phyloP scores from a whole-genome alignment of 2,797 vertebrate species.

The Anniella stebbinsi region DNA sequence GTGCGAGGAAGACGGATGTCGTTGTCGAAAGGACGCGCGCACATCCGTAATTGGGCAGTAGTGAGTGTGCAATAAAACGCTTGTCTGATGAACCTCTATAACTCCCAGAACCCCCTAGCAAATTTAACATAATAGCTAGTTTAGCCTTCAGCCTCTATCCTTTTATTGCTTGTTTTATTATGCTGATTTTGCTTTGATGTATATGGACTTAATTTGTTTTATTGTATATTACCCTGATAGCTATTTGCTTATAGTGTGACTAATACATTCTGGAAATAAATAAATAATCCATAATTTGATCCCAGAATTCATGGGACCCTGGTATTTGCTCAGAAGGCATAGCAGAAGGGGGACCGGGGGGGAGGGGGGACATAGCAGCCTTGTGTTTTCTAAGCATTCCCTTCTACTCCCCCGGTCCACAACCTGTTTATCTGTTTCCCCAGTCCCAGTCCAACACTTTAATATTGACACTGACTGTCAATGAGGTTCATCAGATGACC shows the following conservation, averaged over 20 bases:
- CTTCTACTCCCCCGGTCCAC: not conserved
- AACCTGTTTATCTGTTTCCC: not conserved
- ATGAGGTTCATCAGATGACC: too few relatives aligned
- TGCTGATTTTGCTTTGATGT: not conserved
- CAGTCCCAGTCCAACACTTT: too few relatives aligned
- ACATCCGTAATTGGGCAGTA: too few relatives aligned
- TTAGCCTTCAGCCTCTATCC: not conserved
- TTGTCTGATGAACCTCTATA: too few relatives aligned
- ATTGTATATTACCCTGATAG: not conserved
- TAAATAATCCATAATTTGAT: not conserved
- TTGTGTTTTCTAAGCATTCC: not conserved
- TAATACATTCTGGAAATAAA: not conserved
- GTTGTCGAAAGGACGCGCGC: too few relatives aligned
- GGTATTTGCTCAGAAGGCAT: not conserved
- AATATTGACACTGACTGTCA: too few relatives aligned
- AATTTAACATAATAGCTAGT: not conserved
- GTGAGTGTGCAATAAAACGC: too few relatives aligned
- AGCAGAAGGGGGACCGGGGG: too few relatives aligned
- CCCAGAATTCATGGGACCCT: not conserved
- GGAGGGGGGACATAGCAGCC: not conserved
- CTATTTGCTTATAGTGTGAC: not conserved
- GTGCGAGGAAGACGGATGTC: too few relatives aligned
- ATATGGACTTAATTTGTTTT: not conserved
- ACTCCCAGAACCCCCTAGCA: not conserved
- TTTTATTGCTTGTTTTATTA: not conserved